phyloP scores from a whole-genome alignment of 2,113 vertebrate species.

The Centropristis striata region DNA sequence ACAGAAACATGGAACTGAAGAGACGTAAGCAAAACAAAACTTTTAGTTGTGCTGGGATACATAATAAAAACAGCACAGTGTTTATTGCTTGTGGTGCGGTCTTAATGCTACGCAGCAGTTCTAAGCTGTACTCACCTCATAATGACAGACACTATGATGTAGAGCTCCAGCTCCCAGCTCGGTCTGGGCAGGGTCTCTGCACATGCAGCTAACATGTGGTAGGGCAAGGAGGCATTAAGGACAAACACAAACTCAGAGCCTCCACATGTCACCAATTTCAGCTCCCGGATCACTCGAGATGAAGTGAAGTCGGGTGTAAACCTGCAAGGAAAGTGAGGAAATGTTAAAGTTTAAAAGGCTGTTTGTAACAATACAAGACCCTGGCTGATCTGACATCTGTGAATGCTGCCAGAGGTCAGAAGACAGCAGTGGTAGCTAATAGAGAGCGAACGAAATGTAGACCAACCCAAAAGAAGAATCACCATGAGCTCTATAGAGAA shows the following conservation, averaged over 20 bases:
- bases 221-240: constrained; percentile 96
- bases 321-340: constrained; percentile 76
- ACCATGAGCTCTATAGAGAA: no score
- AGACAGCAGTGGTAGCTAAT: no score
- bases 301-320: constrained; percentile 99
- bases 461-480: no score
- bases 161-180: constrained; percentile 96
- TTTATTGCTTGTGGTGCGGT: no score
- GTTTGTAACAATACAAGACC: neutral
- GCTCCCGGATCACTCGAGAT: constrained; percentile 95
- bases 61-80: neutral
- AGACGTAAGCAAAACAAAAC: constrained; percentile 52
- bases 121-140: constrained; percentile 88
- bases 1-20: constrained; percentile 93
- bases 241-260: constrained; percentile 96
- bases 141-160: constrained; percentile 94
- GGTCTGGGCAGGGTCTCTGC: constrained; percentile 95
- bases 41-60: neutral
- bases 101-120: neutral
- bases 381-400: no score
- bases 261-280: constrained; percentile 92
- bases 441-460: no score
- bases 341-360: neutral
- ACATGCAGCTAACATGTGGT: constrained; percentile 96
- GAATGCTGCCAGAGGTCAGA: no score